Conservation (phyloP, 2,888 invertebrate species). For the Branchellion lobata region DNA sequence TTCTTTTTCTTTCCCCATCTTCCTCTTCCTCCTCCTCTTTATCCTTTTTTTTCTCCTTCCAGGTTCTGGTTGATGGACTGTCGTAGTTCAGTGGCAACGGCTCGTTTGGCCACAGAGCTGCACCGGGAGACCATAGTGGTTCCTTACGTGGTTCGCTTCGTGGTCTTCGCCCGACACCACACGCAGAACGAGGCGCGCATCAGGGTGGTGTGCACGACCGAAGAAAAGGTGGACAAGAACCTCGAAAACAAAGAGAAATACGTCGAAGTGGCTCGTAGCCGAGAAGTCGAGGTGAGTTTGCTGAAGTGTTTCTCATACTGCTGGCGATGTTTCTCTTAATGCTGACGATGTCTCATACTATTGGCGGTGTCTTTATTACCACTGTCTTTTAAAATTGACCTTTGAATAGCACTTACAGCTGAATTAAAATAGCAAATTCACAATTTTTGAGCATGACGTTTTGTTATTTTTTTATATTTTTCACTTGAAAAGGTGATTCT, state of each 20-base stretch:
- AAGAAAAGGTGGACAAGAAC: conserved; percentile 98
- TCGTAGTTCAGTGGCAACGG: conserved; percentile 87
- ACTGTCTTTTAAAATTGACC: background rate
- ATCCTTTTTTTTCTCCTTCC: background rate
- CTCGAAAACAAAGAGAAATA: conserved; percentile 78
- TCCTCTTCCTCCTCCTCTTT: conserved; percentile 94
- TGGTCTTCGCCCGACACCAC: conserved; percentile 94
- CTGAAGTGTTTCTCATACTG: background rate
- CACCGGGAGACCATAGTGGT: conserved; percentile 98
- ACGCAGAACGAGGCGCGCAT: conserved; percentile 62
- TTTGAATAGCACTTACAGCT: background rate
- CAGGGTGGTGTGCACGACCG: conserved; percentile 98
- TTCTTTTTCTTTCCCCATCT: too few species aligned
- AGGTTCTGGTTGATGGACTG: conserved; percentile 99
- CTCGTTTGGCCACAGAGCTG: conserved; percentile 98
- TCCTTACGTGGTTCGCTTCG: conserved; percentile 99
- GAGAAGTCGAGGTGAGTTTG: conserved; percentile 83
- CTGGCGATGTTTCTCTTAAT: conserved; percentile 79
- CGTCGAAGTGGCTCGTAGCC: conserved; percentile 94
- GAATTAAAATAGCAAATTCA: too few species aligned
- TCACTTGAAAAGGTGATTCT: background rate
- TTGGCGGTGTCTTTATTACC: background rate
- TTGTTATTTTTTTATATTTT: background rate
- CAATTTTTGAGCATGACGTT: background rate
- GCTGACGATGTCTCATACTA: conserved; percentile 84